Evolutionary conservation across 2,797 vertebrate genomes (phyloP), one percentile per base, ranked within the genome.

Genomic region (Dermochelys coriacea): DNA sequence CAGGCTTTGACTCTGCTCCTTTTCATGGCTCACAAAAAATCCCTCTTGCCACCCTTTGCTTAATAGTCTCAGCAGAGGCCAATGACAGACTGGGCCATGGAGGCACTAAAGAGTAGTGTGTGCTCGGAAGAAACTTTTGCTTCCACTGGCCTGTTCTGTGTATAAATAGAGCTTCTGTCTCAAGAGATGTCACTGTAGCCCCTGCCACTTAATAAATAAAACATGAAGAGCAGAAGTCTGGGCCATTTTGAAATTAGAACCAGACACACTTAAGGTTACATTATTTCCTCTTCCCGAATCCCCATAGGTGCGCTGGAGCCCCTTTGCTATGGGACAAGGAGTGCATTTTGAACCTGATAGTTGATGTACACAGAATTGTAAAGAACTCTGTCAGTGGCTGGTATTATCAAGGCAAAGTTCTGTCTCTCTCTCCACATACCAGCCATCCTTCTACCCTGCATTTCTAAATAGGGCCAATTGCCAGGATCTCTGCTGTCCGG

Each of bases 261-360:
- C 15, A 71, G 85, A 55, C 34, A 0, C 47, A 5, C 79, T 37
- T 12, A n/a, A 0, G 2, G 55, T 14, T 80, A n/a, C 4, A n/a
- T 31, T 87, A 34, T 25, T 0, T 1, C 27, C 71, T 18, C 0
- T 45, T 75, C 25, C 61, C 61, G 16, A n/a, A 34, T 64, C 59
- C 14, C 29, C 59, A 34, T 29, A 34, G 59, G 29, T 34, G 29
- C 5, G 29, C 29, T 61, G 11, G 55, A 57, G 55, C 55, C 57
- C 57, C 57, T 27, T 29, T 59, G 57, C 27, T 59, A 31, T 5
- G 12, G 52, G 27, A n/a, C 34, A 37, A 10, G 64, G 15, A 9
- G 18, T 51, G 29, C 18, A 47, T 23, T 74, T 25, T 31, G 50
- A 51, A 19, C 21, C 78, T 52, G 49, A 9, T 1, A 11, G 0